These are phyloP conservation scores for Teinopalpus imperialis DNA, from an alignment of 2,888 invertebrate genomes.

Conservation along the genomic window DNA sequence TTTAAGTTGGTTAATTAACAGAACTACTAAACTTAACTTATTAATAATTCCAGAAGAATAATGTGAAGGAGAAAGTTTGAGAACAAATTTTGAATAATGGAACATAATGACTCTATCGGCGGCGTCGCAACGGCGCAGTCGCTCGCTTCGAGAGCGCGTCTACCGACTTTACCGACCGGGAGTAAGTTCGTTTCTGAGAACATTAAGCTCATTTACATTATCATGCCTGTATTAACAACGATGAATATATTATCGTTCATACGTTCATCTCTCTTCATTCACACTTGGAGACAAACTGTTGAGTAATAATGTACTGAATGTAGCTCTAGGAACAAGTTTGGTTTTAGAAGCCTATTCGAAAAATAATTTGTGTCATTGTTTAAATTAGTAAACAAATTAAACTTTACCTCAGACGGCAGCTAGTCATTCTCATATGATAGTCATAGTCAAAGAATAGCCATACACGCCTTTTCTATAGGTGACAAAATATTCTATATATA, in stretches of 20 bases:
- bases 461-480: too few relatives aligned
- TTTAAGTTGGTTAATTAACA: too few relatives aligned
- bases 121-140: constrained; percentile 60
- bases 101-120: constrained; percentile 80
- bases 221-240: constrained; percentile 14
- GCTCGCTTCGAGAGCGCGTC: constrained; percentile 22
- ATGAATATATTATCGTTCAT: constrained; percentile 12
- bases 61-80: constrained; percentile 45
- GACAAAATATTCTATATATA: too few relatives aligned
- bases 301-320: background rate
- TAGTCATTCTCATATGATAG: too few relatives aligned
- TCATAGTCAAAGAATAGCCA: too few relatives aligned
- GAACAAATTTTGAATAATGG: constrained; percentile 62
- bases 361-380: too few relatives aligned
- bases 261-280: constrained; percentile 13
- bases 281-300: constrained; percentile 6
- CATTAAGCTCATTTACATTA: constrained; percentile 24
- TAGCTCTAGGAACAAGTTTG: too few relatives aligned
- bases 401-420: too few relatives aligned
- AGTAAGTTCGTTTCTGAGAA: constrained; percentile 23
- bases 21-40: too few relatives aligned
- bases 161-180: constrained; percentile 19
- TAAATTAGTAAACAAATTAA: too few relatives aligned
- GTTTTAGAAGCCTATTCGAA: too few relatives aligned
- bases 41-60: too few relatives aligned